Evolutionary conservation across 2,888 invertebrate species (phyloP).

Genomic region (Polydrusus pterygomalis): DNA sequence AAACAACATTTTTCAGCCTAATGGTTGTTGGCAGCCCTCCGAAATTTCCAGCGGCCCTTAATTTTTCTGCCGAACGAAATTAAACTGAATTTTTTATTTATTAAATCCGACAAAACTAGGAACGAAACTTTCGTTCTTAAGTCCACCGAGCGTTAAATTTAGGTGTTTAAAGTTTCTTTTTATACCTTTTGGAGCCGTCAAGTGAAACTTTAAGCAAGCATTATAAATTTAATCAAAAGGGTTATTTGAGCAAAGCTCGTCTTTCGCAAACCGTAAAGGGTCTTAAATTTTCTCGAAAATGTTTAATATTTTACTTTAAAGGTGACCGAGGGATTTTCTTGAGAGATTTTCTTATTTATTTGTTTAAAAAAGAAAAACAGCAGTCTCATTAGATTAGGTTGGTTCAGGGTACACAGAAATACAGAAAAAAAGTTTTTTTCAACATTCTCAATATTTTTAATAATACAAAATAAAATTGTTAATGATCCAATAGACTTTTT

Average conservation of each 20-base stretch:
- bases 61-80: slow-evolving; percentile 37
- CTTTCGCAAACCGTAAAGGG: slow-evolving; percentile 27
- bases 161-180: slow-evolving; percentile 35
- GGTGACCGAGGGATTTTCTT: slow-evolving; percentile 14
- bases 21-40: not conserved
- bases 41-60: not conserved
- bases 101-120: slow-evolving; percentile 42
- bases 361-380: not conserved
- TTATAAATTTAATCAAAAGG: slow-evolving; percentile 43
- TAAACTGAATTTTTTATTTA: slow-evolving; percentile 47
- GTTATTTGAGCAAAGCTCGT: slow-evolving; percentile 22
- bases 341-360: slow-evolving; percentile 7
- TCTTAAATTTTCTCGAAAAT: slow-evolving; percentile 1
- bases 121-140: slow-evolving; percentile 33
- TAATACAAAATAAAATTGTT: too few relatives aligned
- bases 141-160: slow-evolving; percentile 40
- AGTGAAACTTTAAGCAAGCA: slow-evolving; percentile 35
- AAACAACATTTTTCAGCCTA: not conserved
- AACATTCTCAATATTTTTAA: too few relatives aligned
- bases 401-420: not conserved
- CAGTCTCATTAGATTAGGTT: not conserved
- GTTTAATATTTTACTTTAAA: slow-evolving; percentile 28
- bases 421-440: too few relatives aligned
- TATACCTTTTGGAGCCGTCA: slow-evolving; percentile 31
- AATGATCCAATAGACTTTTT: too few relatives aligned